Conservation (phyloP, 2,113 vertebrate genomes). For the Lethenteron reissneri region DNA sequence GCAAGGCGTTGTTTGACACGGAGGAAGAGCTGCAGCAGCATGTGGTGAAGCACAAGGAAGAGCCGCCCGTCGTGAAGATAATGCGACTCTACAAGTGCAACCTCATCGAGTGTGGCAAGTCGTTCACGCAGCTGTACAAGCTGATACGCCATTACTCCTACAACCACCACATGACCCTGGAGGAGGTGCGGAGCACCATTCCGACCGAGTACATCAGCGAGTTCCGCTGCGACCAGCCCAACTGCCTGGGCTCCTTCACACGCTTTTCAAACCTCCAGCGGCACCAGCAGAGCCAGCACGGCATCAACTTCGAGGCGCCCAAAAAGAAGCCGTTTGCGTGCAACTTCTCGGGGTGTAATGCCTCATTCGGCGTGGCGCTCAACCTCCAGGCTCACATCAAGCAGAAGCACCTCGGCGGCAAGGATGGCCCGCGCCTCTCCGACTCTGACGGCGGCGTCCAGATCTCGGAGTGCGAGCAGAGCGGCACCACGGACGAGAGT, state of each 20-base stretch:
- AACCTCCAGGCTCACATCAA: no score
- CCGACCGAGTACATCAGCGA: neutral
- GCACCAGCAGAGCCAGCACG: neutral
- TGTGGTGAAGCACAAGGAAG: neutral
- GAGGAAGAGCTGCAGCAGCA: neutral
- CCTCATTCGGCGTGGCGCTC: no score
- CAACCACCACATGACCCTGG: neutral
- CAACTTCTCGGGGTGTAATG: no score
- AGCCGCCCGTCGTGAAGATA: neutral
- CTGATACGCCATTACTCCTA: slow-evolving; percentile 1
- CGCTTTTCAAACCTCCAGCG: neutral
- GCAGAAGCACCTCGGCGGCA: no score
- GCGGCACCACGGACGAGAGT: no score
- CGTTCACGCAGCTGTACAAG: neutral
- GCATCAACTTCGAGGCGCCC: neutral
- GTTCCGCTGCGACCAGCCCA: neutral
- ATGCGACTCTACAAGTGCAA: neutral
- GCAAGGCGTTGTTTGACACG: no score
- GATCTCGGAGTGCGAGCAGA: no score
- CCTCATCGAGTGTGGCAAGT: neutral
- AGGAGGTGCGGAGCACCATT: neutral
- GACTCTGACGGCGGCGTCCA: no score
- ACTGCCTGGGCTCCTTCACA: neutral
- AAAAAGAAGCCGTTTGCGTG: neutral
- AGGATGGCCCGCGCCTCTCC: no score